Evolutionary conservation across 2,888 invertebrate species (phyloP).

Genomic region (Beris chalybata): DNA sequence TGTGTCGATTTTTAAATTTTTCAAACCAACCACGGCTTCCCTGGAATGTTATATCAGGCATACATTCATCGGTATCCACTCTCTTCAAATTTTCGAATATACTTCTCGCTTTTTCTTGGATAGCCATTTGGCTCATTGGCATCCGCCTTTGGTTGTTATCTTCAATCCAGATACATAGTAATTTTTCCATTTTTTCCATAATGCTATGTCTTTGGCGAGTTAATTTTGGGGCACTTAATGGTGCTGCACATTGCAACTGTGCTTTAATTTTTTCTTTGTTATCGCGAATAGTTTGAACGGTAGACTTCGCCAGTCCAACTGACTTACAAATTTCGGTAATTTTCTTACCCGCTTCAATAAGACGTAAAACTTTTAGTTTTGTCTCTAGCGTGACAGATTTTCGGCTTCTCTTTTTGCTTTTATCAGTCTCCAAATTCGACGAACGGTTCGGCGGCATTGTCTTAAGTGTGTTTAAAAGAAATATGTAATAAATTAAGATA

Average conservation of each 20-base stretch:
- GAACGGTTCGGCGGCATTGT: no score
- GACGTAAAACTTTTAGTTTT: slow-evolving; percentile 40
- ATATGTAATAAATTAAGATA: not conserved
- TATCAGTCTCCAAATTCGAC: no score
- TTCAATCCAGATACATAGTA: slow-evolving; percentile 41
- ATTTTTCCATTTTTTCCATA: slow-evolving; percentile 36
- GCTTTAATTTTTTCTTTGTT: slow-evolving; percentile 40
- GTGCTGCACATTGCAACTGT: slow-evolving; percentile 35
- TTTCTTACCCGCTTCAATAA: slow-evolving; percentile 40
- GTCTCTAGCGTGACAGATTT: slow-evolving; percentile 34
- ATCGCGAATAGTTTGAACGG: slow-evolving; percentile 37
- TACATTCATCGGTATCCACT: no score
- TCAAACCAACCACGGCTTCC: no score
- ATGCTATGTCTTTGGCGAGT: slow-evolving; percentile 40
- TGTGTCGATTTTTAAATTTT: no score
- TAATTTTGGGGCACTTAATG: slow-evolving; percentile 40
- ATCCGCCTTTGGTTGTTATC: slow-evolving; percentile 17
- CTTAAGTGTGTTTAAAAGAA: not conserved
- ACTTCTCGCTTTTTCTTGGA: slow-evolving; percentile 41
- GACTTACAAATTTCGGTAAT: slow-evolving; percentile 40
- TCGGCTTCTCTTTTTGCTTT: slow-evolving; percentile 33
- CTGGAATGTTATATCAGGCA: no score
- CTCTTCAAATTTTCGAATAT: slow-evolving; percentile 41
- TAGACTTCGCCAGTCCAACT: slow-evolving; percentile 36
- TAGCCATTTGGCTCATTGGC: slow-evolving; percentile 42